Conservation (phyloP, 2,113 vertebrate genomes). For the Caracal caracal region DNA sequence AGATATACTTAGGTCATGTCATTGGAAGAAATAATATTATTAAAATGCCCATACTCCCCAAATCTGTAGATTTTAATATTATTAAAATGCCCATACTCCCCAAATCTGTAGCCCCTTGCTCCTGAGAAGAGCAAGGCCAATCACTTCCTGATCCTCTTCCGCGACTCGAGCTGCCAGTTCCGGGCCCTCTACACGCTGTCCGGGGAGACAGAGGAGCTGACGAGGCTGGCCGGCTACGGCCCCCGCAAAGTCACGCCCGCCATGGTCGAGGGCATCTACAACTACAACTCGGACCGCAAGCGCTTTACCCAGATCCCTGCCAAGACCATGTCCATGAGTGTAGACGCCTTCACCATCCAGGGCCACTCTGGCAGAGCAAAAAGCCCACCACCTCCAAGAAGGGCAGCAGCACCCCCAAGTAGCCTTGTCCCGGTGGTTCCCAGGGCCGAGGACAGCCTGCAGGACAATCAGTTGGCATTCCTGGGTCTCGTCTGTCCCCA, state of each 20-base stretch:
- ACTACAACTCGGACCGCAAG: slow-evolving; percentile 96
- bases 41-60: not conserved
- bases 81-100: no score
- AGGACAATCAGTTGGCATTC: not conserved
- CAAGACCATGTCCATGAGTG: slow-evolving; percentile 97
- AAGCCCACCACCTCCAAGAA: slow-evolving; percentile 94
- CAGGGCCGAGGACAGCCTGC: not conserved
- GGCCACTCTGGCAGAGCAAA: slow-evolving; percentile 93
- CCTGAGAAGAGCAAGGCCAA: slow-evolving; percentile 91
- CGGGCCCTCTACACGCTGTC: slow-evolving; percentile 93
- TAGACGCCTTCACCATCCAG: slow-evolving; percentile 95
- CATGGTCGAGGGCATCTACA: slow-evolving; percentile 95
- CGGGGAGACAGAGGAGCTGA: slow-evolving; percentile 92
- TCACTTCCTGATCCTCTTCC: slow-evolving; percentile 96
- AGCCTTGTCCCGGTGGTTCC: not conserved
- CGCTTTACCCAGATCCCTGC: slow-evolving; percentile 95
- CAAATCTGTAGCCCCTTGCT: no score
- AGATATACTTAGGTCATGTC: not conserved
- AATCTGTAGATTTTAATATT: no score
- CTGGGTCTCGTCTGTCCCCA: slow-evolving; percentile 28
- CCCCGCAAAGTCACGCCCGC: slow-evolving; percentile 87
- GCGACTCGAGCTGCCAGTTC: slow-evolving; percentile 94
- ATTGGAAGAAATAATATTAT: not conserved
- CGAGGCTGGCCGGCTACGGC: slow-evolving; percentile 90
- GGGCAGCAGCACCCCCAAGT: slow-evolving; percentile 90